These are phyloP conservation scores for Perithous albicinctus DNA, from an alignment of 2,888 invertebrate genomes.

Conservation along the genomic window DNA sequence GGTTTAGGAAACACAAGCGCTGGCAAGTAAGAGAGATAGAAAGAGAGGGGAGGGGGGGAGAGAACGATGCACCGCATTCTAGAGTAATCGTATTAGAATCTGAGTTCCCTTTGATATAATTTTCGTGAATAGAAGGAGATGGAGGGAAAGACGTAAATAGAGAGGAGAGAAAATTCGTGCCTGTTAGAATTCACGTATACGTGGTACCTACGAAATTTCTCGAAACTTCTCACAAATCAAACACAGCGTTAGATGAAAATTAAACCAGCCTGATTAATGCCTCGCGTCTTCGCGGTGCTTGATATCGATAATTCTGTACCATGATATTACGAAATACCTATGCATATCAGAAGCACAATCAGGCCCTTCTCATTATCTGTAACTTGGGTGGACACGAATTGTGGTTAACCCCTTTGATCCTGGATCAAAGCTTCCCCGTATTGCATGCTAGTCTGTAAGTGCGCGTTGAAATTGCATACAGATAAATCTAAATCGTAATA, in stretches of 20 bases:
- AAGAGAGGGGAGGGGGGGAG: too few species aligned
- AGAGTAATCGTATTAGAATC: constrained; percentile 5
- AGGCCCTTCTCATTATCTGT: constrained; percentile 35
- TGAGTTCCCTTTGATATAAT: constrained; percentile 14
- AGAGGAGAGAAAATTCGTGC: background rate
- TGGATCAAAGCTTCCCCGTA: background rate
- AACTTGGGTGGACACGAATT: constrained; percentile 7
- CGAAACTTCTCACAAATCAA: background rate
- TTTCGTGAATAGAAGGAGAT: background rate
- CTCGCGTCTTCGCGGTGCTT: background rate
- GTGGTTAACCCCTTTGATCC: constrained; percentile 3
- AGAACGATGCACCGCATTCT: background rate
- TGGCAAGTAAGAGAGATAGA: background rate
- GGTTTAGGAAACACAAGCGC: background rate
- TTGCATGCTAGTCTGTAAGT: too few species aligned
- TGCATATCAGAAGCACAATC: background rate
- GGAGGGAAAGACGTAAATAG: background rate
- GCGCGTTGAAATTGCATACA: too few species aligned
- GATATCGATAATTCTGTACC: constrained; percentile 11
- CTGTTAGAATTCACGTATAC: background rate
- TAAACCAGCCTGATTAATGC: background rate
- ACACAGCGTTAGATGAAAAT: background rate
- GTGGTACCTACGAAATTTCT: background rate
- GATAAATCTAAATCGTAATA: too few species aligned
- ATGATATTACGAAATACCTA: constrained; percentile 15